These are phyloP conservation scores for Neodiprion virginianus DNA, from an alignment of 1,140 invertebrate species.

Conservation along the genomic window DNA sequence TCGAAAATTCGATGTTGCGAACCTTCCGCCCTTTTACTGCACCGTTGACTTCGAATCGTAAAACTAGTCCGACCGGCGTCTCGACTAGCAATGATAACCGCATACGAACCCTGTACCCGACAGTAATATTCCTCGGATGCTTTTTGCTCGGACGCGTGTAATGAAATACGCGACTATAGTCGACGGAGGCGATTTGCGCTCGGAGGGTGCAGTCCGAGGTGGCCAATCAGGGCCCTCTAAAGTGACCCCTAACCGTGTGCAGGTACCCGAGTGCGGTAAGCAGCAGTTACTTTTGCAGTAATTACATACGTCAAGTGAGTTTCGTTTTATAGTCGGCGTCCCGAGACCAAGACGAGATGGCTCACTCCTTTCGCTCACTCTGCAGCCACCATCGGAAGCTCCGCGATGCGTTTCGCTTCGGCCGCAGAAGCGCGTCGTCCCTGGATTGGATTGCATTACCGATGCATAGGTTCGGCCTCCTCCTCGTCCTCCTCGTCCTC, in stretches of 20 bases:
- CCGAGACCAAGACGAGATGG: constrained; percentile 43
- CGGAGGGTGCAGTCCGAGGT: not conserved
- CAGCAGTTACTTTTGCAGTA: constrained; percentile 49
- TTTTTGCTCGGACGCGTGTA: too few relatives aligned
- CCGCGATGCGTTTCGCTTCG: not conserved
- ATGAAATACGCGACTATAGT: too few relatives aligned
- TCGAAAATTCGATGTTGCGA: too few relatives aligned
- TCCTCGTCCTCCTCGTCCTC: not conserved
- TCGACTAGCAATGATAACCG: too few relatives aligned
- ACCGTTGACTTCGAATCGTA: too few relatives aligned
- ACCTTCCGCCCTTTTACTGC: too few relatives aligned
- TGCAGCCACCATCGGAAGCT: not conserved
- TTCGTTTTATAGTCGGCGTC: constrained; percentile 50
- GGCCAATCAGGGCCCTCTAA: not conserved
- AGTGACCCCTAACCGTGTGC: not conserved
- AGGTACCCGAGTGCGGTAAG: constrained; percentile 34
- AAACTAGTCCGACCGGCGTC: too few relatives aligned
- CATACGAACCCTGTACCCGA: too few relatives aligned
- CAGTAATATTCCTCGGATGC: too few relatives aligned
- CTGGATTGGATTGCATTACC: constrained; percentile 48
- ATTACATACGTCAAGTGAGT: constrained; percentile 43
- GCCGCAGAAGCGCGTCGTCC: not conserved
- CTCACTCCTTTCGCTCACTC: constrained; percentile 36
- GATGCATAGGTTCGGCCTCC: constrained; percentile 39
- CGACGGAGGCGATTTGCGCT: too few relatives aligned